Evolutionary conservation across 2,113 vertebrate species (phyloP).

Genomic region (Blennius ocellaris): DNA sequence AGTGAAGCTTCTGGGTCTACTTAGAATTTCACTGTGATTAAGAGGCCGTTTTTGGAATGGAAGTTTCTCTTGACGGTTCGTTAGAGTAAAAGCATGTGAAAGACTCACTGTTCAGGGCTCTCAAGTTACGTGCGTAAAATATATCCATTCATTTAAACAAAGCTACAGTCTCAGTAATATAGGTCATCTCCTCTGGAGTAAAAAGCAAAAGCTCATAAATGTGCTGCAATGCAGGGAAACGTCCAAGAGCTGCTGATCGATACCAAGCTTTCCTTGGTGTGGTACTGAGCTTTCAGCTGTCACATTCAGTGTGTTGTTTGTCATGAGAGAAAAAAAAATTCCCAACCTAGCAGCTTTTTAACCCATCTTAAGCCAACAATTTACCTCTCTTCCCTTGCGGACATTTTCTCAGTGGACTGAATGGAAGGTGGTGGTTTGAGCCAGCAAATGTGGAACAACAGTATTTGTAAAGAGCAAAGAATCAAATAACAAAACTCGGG

Average conservation of each 20-base stretch:
- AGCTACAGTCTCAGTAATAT: background rate
- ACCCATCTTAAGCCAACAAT: background rate
- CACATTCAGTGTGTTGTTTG: background rate
- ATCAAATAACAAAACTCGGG: background rate
- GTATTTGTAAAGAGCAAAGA: background rate
- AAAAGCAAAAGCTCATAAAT: background rate
- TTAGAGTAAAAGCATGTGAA: conserved; percentile 29
- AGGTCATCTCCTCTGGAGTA: background rate
- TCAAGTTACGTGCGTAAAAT: conserved; percentile 6
- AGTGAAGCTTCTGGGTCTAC: conserved; percentile 21
- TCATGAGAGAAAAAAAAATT: background rate
- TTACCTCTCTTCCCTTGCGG: background rate
- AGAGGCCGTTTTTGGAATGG: conserved; percentile 18
- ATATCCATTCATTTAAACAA: conserved; percentile 22
- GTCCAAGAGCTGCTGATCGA: background rate
- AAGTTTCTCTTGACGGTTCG: conserved; percentile 15
- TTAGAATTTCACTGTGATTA: conserved; percentile 35
- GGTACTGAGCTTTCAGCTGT: background rate
- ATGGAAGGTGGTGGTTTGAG: background rate
- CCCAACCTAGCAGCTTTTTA: background rate
- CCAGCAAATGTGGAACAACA: background rate
- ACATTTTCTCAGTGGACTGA: conserved; percentile 13
- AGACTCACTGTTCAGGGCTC: conserved; percentile 5
- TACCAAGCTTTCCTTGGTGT: conserved; percentile 5
- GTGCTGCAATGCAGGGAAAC: background rate